A percentile compares a stretch with the other conserved stretches of the same genome.
phyloP scores from a whole-genome alignment of 1,140 invertebrate species.

The Rhyacophila brunnea region DNA sequence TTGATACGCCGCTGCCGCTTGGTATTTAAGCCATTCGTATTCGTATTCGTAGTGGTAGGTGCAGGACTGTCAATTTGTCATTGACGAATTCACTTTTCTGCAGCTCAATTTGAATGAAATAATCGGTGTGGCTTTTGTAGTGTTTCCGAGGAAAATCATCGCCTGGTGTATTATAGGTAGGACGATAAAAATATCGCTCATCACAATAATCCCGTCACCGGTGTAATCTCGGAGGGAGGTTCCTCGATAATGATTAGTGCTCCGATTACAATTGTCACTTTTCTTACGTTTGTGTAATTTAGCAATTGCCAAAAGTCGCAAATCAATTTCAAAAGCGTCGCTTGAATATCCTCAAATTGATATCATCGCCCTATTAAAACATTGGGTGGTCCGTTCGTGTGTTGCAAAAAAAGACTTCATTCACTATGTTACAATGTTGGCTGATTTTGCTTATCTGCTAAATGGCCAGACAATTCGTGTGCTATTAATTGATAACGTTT shows the following conservation, averaged over 20 bases:
- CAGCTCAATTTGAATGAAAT: slow-evolving; percentile 22
- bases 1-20: slow-evolving; percentile 17
- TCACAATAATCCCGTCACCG: background rate
- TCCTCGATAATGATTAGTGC: slow-evolving; percentile 18
- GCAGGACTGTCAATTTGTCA: slow-evolving; percentile 28
- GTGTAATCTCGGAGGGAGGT: slow-evolving; percentile 19
- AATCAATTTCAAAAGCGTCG: background rate
- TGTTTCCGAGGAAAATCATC: slow-evolving; percentile 11
- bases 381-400: background rate
- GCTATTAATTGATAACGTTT: slow-evolving; percentile 22
- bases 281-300: too few relatives aligned
- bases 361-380: background rate
- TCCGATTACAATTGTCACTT: too few relatives aligned
- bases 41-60: slow-evolving; percentile 19
- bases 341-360: background rate
- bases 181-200: slow-evolving; percentile 3
- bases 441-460: slow-evolving; percentile 21
- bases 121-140: slow-evolving; percentile 18
- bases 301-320: too few relatives aligned
- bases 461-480: slow-evolving; percentile 13
- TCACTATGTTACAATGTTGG: slow-evolving; percentile 15
- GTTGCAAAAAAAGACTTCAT: slow-evolving; percentile 3
- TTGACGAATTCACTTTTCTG: slow-evolving; percentile 25
- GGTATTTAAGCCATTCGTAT: slow-evolving; percentile 22
- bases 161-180: slow-evolving; percentile 19